Conservation (phyloP, 2,888 invertebrate genomes). For the Lottia scabra region DNA sequence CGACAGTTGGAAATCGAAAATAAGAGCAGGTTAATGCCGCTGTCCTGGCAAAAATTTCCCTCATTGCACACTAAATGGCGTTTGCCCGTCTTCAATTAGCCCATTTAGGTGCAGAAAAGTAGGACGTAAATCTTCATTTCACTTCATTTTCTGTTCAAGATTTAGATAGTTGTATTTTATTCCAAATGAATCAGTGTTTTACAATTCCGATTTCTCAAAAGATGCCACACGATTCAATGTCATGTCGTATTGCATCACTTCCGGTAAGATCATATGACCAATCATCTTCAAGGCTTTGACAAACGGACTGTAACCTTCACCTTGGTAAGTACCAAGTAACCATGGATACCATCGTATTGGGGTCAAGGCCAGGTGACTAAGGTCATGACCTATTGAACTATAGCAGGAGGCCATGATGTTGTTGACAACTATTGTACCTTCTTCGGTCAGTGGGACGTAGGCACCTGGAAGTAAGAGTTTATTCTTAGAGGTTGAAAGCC, state of each 20-base stretch:
- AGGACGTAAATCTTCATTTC: too few species aligned
- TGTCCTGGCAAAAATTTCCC: too few species aligned
- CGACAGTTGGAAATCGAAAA: too few species aligned
- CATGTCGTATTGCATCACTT: slow-evolving; percentile 7
- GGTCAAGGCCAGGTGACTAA: slow-evolving; percentile 31
- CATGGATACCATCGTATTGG: slow-evolving; percentile 35
- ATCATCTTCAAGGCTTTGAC: slow-evolving; percentile 9
- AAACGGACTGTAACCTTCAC: slow-evolving; percentile 15
- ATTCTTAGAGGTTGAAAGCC: too few species aligned
- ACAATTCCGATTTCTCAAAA: too few species aligned
- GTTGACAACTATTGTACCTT: slow-evolving; percentile 47
- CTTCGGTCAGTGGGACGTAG: slow-evolving; percentile 46
- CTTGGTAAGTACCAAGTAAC: slow-evolving; percentile 10
- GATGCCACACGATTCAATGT: background rate
- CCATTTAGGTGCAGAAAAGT: too few species aligned
- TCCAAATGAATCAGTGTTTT: too few species aligned
- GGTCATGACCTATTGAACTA: slow-evolving; percentile 39
- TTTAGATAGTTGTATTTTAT: too few species aligned
- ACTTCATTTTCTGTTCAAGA: too few species aligned
- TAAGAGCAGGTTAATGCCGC: too few species aligned
- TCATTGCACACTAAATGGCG: too few species aligned
- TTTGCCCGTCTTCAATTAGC: too few species aligned
- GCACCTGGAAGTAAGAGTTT: slow-evolving; percentile 31
- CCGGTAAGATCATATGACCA: slow-evolving; percentile 17
- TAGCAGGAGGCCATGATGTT: slow-evolving; percentile 44